A percentile compares a stretch with the other conserved stretches of the same genome.
Evolutionary conservation across 2,113 vertebrate species (phyloP).

Genomic region (Cyphotilapia sp.): DNA sequence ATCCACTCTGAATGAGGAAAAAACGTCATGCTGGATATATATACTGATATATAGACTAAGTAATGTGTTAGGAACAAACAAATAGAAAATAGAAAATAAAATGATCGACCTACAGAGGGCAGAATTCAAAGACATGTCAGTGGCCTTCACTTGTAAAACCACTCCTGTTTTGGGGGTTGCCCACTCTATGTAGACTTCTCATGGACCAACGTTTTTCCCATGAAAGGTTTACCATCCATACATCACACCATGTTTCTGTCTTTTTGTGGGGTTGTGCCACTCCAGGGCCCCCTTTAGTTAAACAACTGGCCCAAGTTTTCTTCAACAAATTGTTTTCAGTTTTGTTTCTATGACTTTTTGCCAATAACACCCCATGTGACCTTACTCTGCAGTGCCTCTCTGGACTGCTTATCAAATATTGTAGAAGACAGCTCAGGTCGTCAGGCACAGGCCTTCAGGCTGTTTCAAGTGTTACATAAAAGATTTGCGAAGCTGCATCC

Average conservation of each 20-base stretch:
- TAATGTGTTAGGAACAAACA: neutral
- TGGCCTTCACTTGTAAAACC: neutral
- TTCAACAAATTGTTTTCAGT: neutral
- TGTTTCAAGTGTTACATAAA: neutral
- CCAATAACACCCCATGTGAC: neutral
- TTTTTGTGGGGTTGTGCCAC: neutral
- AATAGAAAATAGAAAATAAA: neutral
- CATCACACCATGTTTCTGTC: neutral
- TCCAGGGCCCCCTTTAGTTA: neutral
- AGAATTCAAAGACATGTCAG: neutral
- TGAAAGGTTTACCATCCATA: neutral
- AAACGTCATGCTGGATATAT: neutral
- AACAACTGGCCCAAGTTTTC: neutral
- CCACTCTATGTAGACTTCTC: neutral
- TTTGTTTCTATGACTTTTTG: neutral
- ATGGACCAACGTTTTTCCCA: neutral
- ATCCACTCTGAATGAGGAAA: neutral
- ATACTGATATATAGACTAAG: neutral
- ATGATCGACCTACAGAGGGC: neutral
- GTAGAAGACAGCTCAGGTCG: neutral
- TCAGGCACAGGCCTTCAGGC: neutral
- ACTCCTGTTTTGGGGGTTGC: neutral
- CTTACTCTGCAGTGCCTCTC: neutral
- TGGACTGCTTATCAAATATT: neutral
- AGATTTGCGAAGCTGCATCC: no score